Evolutionary conservation across 2,113 vertebrate genomes (phyloP), one percentile per base, ranked within the genome.

Genomic region (Muscicapa adusta): DNA sequence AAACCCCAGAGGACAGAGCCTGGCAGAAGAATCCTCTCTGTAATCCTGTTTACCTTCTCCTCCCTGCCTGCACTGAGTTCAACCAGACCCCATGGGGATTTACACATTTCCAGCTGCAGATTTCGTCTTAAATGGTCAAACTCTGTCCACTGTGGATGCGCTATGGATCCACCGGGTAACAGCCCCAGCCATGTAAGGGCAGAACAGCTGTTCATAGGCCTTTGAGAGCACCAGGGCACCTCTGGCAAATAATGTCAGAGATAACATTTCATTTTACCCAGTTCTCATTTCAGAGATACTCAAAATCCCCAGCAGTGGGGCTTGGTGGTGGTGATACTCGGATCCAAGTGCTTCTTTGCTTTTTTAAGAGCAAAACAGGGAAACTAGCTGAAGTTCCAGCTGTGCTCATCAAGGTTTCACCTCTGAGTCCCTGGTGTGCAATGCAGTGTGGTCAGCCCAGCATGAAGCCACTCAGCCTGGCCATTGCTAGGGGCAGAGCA

Each of bases 121-220:
- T 65, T 96, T 95, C 0, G 0, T 79, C 87, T 91, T 76, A 89
- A 89, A 82, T 66, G 62, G 85, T 83, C 89, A 95, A 87, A 88
- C 14, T 0, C 0, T 4, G 3, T 19, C 45, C 23, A 38, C 40
- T 0, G 10, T 28, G 43, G 66, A 65, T 2, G 7, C 65, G 70
- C 42, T 91, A 28, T 0, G 0, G 70, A 40, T 58, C 23, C 4
- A 2, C 6, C 0, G 1, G 20, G 12, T 47, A 67, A 36, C 24
- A 61, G 38, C 23, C 16, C 56, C 62, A 62, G 78, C 70, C 82
- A 94, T 72, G 51, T 54, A 82, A 68, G 72, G 76, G 26, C 34
- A 89, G n/a, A 14, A 70, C 0, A 7, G 47, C n/a, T 60, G 25
- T 34, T 70, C 3, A 1, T 1, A n/a, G 36, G 34, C 36, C 60